phyloP scores from a whole-genome alignment of 1,140 invertebrate genomes.

The Bombus vancouverensis region DNA sequence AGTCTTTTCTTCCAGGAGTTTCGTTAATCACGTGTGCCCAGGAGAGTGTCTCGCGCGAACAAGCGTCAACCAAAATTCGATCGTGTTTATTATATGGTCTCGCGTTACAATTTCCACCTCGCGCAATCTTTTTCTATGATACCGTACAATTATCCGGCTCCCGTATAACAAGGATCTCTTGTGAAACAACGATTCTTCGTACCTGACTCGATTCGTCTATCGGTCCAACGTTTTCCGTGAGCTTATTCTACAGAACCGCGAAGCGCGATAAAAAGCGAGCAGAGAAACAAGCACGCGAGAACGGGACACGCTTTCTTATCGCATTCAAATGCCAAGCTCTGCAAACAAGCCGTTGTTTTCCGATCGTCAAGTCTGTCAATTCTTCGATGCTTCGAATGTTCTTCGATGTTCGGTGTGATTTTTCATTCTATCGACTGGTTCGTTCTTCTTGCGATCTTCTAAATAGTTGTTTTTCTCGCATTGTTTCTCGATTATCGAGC shows the following conservation, averaged over 20 bases:
- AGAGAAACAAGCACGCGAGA: not conserved
- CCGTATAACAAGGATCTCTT: slow-evolving; percentile 15
- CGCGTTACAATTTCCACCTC: not conserved
- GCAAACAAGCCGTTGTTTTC: not conserved
- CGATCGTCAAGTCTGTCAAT: slow-evolving; percentile 43
- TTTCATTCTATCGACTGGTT: not conserved
- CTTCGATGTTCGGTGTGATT: slow-evolving; percentile 42
- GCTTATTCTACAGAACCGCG: not conserved
- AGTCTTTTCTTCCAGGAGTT: not conserved
- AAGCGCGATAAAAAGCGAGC: not conserved
- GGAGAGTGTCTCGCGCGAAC: not conserved
- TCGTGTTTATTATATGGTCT: not conserved
- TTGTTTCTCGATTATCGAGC: not conserved
- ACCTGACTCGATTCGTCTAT: slow-evolving; percentile 53
- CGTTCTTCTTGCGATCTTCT: not conserved
- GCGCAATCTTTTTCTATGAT: slow-evolving; percentile 11
- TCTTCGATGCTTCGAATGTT: slow-evolving; percentile 48
- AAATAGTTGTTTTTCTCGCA: not conserved
- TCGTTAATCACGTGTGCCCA: not conserved
- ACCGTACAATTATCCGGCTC: slow-evolving; percentile 13
- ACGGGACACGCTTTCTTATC: not conserved
- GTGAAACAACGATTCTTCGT: slow-evolving; percentile 64
- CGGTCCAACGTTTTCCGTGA: not conserved
- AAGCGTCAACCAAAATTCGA: not conserved
- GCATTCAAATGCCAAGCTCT: not conserved